Evolutionary conservation across 2,113 vertebrate genomes (phyloP), one percentile per base, ranked within the genome.

Genomic region (Struthidea cinerea): DNA sequence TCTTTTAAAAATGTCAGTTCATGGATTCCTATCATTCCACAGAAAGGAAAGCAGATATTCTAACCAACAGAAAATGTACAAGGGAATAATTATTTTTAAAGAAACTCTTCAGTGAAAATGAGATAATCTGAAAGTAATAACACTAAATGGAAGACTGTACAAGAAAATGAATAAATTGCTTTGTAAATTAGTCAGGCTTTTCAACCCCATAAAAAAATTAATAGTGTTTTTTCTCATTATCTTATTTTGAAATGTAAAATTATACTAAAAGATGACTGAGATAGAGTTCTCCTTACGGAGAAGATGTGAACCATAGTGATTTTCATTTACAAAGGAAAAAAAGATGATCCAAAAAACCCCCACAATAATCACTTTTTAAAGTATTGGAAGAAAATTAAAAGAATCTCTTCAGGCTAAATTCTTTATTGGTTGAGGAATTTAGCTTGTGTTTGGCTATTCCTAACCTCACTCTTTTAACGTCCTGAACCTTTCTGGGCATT

Each of bases 331-430:
- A 61, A 42, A 70, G 10, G 3, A 61, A 24, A 30, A 46, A 32
- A 13, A 42, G n/a, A 4, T 3, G 13, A 53, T 14, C 4, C 33
- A 13, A 35, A 41, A 44, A 52, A 1, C 0, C 2, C 6, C 6
- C 33, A 11, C 14, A 81, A 37, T 61, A 87, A 70, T 49, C 0
- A 81, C 32, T 18, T 89, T 53, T 77, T 42, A 16, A 78, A 87
- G 13, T 63, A 24, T n/a, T 70, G 15, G 24, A 59, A 52, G 61
- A 88, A 75, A 64, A 7, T 52, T 64, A 85, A 47, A 24, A 80
- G 15, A 73, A 61, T 1, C 1, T 80, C 28, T 92, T 69, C 41
- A 80, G 28, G 10, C n/a, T 21, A 21, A 41, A 65, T 65, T 68
- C 7, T 41, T 56, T 65, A 46, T 46, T 86, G 13, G 1, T 3